Conservation (phyloP, 2,888 invertebrate species). For the Tetragnatha montana region DNA sequence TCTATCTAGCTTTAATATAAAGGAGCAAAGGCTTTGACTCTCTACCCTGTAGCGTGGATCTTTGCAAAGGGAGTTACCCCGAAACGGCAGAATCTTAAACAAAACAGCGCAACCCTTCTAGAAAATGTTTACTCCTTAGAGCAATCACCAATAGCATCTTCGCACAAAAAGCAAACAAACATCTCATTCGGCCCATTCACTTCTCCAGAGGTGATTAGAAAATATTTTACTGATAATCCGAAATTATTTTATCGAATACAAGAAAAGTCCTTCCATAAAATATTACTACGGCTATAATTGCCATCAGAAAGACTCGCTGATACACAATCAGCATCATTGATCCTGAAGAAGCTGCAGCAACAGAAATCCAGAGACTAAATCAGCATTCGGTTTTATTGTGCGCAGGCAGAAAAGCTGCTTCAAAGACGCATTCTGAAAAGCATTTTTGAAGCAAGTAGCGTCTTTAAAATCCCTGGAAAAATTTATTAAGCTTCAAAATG, state of each 20-base stretch:
- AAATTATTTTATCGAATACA: constrained; percentile 23
- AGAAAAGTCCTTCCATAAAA: constrained; percentile 10
- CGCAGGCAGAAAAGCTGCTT: constrained; percentile 11
- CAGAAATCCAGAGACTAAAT: constrained; percentile 23
- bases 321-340: constrained; percentile 25
- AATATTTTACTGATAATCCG: constrained; percentile 10
- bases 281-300: constrained; percentile 21
- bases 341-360: constrained; percentile 24
- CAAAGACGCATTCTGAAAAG: constrained; percentile 13
- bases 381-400: constrained; percentile 35
- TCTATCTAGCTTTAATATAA: no score
- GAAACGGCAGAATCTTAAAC: background rate
- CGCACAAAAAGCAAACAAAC: constrained; percentile 8
- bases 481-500: constrained; percentile 39
- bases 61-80: background rate
- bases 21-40: no score
- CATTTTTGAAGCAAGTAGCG: constrained; percentile 35
- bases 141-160: background rate
- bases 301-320: constrained; percentile 6
- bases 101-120: background rate
- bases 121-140: background rate
- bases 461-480: constrained; percentile 45
- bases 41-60: no score
- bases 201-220: constrained; percentile 7
- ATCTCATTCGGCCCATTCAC: background rate